These are phyloP conservation scores for Fulmarus glacialis DNA, from an alignment of 2,113 vertebrate genomes.

Conservation along the genomic window DNA sequence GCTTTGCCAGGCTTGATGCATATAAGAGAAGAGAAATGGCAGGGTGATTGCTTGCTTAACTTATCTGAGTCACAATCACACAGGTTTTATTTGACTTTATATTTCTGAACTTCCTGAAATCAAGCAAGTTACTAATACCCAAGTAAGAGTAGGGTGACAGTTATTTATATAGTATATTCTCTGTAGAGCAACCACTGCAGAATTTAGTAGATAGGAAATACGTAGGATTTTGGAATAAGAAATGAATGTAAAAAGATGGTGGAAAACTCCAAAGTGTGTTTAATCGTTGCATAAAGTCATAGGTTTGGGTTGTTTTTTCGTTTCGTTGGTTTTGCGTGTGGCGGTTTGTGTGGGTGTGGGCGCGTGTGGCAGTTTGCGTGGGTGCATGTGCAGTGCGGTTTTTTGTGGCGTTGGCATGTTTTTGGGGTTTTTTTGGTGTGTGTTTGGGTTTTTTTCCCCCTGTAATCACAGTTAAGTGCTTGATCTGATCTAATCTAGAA, in stretches of 20 bases:
- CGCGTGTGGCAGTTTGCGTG: not conserved
- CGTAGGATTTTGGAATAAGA: not conserved
- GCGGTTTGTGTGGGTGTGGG: not conserved
- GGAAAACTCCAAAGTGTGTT: not conserved
- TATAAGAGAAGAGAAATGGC: accelerated
- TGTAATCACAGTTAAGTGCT: not conserved
- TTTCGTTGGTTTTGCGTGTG: not conserved
- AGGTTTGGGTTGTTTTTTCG: not conserved
- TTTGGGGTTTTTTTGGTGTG: not conserved
- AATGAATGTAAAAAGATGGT: accelerated
- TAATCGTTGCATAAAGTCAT: accelerated
- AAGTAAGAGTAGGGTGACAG: accelerated
- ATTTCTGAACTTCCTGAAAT: not conserved
- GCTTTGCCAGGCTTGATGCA: accelerated
- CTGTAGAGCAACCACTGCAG: not conserved
- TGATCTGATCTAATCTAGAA: not conserved
- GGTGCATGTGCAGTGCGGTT: not conserved
- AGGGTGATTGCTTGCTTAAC: accelerated
- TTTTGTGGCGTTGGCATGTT: not conserved
- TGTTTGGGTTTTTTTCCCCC: too few species aligned
- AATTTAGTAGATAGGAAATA: not conserved
- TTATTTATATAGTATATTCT: accelerated
- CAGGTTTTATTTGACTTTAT: not conserved
- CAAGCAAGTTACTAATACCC: not conserved
- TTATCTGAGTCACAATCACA: accelerated